Evolutionary conservation across 2,888 invertebrate genomes (phyloP), one percentile per base, ranked within the genome.

Genomic region (Brenthis ino): DNA sequence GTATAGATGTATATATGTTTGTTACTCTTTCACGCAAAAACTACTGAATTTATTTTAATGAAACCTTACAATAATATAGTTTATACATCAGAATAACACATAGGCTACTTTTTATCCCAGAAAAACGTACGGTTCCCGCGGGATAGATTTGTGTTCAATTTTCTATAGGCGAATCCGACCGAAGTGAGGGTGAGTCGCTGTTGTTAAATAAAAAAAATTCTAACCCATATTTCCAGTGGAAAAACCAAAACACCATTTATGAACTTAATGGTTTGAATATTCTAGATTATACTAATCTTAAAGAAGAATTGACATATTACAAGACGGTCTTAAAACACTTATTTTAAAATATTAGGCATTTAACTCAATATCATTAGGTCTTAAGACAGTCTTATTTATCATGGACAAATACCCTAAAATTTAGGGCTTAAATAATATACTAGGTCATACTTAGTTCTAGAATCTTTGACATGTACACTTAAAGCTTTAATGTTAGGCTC

Each of bases 401-500:
- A 20, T 12, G 16, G 51, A 20, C 53, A 54, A 33, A 12, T 63
- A 63, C 51, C 28, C n/a, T 50, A 28, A 28, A 28, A 33, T 61
- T 55, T 2, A 14, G 50, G 14, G 51, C 33, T 33, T 63, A 33
- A 50, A 77, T 28, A 28, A 28, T 28, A 28, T 72, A 66, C 57
- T 73, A 70, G 72, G 61, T 65, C 65, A 71, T 60, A 66, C 67
- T 70, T 64, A 67, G 64, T 68, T 58, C 71, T 71, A 77, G 77
- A 82, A 80, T 89, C 91, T 91, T 91, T 91, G 91, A 90, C 84
- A 87, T 88, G 75, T 79, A 83, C 80, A 81, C 77, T 91, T 91
- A 91, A 91, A 91, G 91, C 91, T 91, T 87, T 82, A 70, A 77
- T 82, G 84, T 87, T 89, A 89, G 87, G 86, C 86, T 85, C 75